Percentiles rank a stretch among this genome's conserved stretches.
Evolutionary conservation across 37 sponge, comb jelly and placozoan genomes (phyloP).

Genomic region (Mnemiopsis leidyi): DNA sequence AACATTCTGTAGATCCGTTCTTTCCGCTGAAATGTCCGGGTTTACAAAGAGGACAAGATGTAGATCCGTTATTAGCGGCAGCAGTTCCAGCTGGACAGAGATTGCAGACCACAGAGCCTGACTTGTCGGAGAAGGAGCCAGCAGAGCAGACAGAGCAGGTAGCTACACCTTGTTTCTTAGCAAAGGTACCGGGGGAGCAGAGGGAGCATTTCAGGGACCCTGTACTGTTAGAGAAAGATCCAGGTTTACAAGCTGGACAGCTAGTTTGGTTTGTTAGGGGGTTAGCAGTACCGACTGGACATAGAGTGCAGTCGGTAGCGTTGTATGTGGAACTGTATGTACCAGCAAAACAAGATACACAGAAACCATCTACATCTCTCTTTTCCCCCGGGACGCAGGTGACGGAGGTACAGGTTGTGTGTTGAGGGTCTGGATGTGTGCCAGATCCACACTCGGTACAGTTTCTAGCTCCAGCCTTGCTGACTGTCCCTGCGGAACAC

Average conservation of each 20-base stretch:
- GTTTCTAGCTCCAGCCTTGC: background rate
- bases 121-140: background rate
- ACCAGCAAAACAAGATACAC: slow-evolving; percentile 15
- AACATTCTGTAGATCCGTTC: background rate
- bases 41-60: background rate
- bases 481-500: background rate
- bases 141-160: background rate
- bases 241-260: background rate
- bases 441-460: background rate
- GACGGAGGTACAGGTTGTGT: background rate
- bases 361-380: slow-evolving; percentile 4
- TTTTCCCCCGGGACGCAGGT: slow-evolving; percentile 42
- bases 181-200: background rate
- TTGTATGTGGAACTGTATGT: background rate
- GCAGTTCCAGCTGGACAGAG: slow-evolving; percentile 13
- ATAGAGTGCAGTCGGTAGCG: background rate
- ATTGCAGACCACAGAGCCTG: background rate
- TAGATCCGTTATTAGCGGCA: background rate
- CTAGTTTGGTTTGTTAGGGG: background rate
- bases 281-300: background rate
- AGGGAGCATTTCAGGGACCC: background rate
- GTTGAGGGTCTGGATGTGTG: slow-evolving; percentile 1
- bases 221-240: background rate
- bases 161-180: background rate
- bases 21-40: background rate